Evolutionary conservation across 1,140 invertebrate genomes (phyloP).

Genomic region (Akabosia matsudoensis): DNA sequence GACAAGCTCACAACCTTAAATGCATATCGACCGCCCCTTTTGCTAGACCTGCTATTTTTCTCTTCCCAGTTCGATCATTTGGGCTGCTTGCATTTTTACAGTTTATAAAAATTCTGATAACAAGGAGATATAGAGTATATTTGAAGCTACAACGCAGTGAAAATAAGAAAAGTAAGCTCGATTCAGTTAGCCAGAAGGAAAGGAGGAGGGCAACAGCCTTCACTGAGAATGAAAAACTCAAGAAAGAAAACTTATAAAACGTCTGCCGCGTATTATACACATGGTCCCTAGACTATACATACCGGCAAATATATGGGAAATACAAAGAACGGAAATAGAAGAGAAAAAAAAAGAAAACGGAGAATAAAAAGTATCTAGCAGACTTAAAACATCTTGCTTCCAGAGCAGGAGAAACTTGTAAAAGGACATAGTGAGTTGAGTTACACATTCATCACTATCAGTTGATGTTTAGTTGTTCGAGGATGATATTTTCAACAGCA

Average conservation of each 20-base stretch:
- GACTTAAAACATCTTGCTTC: neutral
- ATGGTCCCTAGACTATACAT: no score
- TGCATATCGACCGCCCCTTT: neutral
- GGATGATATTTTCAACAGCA: neutral
- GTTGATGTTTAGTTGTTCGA: slow-evolving; percentile 16
- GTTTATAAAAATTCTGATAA: neutral
- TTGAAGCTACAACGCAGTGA: no score
- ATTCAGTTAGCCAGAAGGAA: no score
- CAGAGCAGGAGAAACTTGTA: neutral
- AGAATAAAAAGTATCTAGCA: neutral
- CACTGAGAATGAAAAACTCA: no score
- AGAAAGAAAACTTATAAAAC: no score
- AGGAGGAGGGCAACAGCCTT: no score
- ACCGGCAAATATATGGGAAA: no score
- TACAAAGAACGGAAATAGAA: no score
- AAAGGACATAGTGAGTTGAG: slow-evolving; percentile 17
- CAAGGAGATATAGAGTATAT: no score
- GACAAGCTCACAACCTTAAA: neutral
- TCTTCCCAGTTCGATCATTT: neutral
- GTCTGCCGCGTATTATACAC: no score
- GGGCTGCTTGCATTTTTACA: neutral
- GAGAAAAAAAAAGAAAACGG: neutral
- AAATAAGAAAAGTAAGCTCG: no score
- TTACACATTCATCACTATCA: slow-evolving; percentile 20
- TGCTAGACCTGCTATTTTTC: neutral